Base-by-base conservation (phyloP, 2,888 invertebrate genomes). In the Eurytoma californica region DNA sequence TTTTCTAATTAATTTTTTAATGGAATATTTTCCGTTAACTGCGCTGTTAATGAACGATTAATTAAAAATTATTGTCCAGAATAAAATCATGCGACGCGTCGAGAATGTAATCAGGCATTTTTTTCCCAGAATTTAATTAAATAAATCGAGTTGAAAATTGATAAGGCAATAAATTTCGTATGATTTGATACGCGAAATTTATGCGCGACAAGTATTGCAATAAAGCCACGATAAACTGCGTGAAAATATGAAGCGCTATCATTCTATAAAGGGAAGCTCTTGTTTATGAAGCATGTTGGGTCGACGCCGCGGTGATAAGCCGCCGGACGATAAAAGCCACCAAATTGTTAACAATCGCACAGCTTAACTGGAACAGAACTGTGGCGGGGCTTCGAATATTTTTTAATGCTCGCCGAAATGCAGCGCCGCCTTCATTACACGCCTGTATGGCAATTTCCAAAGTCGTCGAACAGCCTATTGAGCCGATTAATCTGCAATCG, bases 381-480 rank as follows among this genome's bases (percentile, higher is more conserved):
- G 24, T 24, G 39, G 39, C 39, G 39, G 7, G 0, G 9, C 7
- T 39, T 39, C 9, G 9, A 39, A 9, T 9, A 39, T 30, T 30
- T 30, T 30, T 30, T 30, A 4, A 39, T 39, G 39, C 39, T 39
- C 39, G 39, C 39, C 39, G 7, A 39, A 39, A 28, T 28, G 16
- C 3, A 39, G 61, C 7, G 61, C 49, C 24, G 72, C 30, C 18
- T 66, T 78, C 61, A 51, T 73, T 69, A 74, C 39, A 30, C 58
- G 73, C 74, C 18, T 74, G 74, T 74, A 74, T 39, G 65, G 39
- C 74, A 39, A 72, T 80, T 73, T 77, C 55, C 49, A 9, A 68
- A 77, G 68, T n/a, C 69, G 69, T 80, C 72, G 66, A 30, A 80
- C 69, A 73, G 72, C 73, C 73, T 57, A 79, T 79, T 75, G 39